Evolutionary conservation across 2,113 vertebrate genomes (phyloP).

Genomic region (Pterocles burchelli): DNA sequence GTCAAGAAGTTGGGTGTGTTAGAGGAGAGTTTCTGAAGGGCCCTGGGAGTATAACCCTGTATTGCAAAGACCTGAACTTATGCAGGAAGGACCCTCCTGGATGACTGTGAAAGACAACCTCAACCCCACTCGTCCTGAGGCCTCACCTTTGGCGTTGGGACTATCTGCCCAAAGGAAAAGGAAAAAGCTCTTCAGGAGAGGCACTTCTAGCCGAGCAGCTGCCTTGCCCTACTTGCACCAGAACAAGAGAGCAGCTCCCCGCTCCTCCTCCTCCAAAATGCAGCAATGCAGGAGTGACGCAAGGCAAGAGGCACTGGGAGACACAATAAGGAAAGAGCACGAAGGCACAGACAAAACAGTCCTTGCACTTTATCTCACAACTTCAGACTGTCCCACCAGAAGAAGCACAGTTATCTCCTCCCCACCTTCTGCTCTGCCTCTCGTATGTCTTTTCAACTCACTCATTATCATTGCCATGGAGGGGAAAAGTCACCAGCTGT

Average conservation of each 20-base stretch:
- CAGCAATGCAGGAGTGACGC: rapidly evolving
- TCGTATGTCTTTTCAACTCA: neutral
- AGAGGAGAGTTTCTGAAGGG: neutral
- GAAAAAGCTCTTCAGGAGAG: neutral
- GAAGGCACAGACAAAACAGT: constrained; percentile 1
- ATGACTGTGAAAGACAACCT: neutral
- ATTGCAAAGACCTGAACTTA: neutral
- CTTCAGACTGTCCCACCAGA: neutral
- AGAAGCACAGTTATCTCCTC: neutral
- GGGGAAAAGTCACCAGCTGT: neutral
- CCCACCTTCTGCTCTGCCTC: neutral
- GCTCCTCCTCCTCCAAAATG: neutral
- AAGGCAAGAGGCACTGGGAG: neutral
- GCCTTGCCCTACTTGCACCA: neutral
- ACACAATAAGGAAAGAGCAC: neutral
- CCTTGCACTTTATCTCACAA: neutral
- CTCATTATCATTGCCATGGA: neutral
- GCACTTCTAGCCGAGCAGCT: neutral
- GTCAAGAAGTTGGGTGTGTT: neutral
- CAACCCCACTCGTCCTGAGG: neutral
- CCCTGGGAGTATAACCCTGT: neutral
- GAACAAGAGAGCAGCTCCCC: neutral
- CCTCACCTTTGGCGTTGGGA: neutral
- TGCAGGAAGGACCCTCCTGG: neutral
- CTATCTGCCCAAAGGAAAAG: neutral